A percentile compares a stretch with the other conserved stretches of the same genome.
These are phyloP conservation scores for Cetoscarus ocellatus DNA, from an alignment of 2,797 vertebrate genomes.

Conservation along the genomic window DNA sequence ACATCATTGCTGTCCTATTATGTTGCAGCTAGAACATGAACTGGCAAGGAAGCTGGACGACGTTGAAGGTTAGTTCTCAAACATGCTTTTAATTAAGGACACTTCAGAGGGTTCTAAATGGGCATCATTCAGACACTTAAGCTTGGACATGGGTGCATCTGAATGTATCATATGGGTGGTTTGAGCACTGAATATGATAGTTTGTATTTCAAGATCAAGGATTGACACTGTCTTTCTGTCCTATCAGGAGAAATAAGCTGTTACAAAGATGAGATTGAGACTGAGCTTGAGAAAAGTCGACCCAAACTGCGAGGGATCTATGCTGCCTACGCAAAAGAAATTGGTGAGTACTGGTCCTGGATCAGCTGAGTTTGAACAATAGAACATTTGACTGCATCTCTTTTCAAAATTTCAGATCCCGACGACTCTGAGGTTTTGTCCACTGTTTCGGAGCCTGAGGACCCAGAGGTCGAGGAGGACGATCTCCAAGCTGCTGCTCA, in stretches of 20 bases:
- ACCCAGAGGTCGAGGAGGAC: constrained; percentile 87
- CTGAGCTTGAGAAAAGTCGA: constrained; percentile 92
- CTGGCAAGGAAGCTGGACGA: constrained; percentile 93
- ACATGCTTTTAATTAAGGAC: background rate
- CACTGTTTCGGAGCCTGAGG: constrained; percentile 75
- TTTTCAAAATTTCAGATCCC: constrained; percentile 72
- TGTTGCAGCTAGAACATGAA: constrained; percentile 91
- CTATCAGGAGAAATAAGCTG: constrained; percentile 91
- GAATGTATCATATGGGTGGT: too few relatives aligned
- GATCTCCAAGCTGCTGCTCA: constrained; percentile 91
- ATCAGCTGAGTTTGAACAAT: background rate
- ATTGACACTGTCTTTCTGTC: background rate
- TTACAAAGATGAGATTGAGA: constrained; percentile 96
- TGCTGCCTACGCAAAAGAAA: constrained; percentile 88
- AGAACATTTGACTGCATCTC: too few relatives aligned
- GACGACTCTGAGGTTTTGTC: constrained; percentile 77
- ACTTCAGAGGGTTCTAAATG: too few relatives aligned
- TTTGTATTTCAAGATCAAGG: background rate
- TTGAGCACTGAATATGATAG: too few relatives aligned
- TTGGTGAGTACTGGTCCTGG: constrained; percentile 34
- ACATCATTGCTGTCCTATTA: constrained; percentile 8
- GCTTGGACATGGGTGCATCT: too few relatives aligned
- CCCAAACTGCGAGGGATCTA: constrained; percentile 92
- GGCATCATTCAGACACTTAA: too few relatives aligned
- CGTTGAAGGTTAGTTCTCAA: constrained; percentile 89